Base-by-base conservation (phyloP, 2,113 vertebrate genomes). In the Syngnathus typhle region DNA sequence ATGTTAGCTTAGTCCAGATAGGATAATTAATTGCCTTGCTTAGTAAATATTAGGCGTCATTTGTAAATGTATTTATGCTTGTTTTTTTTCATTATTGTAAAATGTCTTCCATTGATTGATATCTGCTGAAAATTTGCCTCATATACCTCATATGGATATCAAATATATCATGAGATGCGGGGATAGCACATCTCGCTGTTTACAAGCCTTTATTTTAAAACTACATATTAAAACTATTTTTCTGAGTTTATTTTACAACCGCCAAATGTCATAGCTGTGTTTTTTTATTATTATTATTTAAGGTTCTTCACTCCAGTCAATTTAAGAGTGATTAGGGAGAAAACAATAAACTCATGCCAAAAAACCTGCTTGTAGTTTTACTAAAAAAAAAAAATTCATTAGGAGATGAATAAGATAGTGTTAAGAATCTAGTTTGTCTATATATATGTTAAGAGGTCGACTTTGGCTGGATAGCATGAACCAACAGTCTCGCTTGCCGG, bases 101-200 rank as follows among this genome's bases (percentile, higher is more conserved):
- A 85, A 52, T 75, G 89, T 91, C 90, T 95, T 96, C 93, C 93
- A 90, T 89, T 77, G 82, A 90, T 84, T 73, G 61, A 61, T 71
- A 13, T 81, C 65, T 69, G 70, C 76, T 79, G 70, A 76, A 8
- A 81, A 71, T 74, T 70, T 21, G 82, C 85, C 80, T 84, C 81
- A 89, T 93, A 89, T 93, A 92, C 91, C 90, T 91, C 91, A 88
- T 90, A 89, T 90, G 86, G 85, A 86, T 86, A 76, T 69, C 79
- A 81, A 84, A 27, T 55, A 23, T 58, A 32, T 58, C 55, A 36
- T 56, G 86, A 82, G 72, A 85, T 80, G 80, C 78, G 87, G 12
- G 21, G 60, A 1, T 13, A n/a, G 38, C 41, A 27, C n/a, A 21
- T 65, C 47, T 65, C 21, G 37, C 51, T 65, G 46, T 65, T 65